phyloP scores from a whole-genome alignment of 2,797 vertebrate species.

The Peromyscus attwateri region DNA sequence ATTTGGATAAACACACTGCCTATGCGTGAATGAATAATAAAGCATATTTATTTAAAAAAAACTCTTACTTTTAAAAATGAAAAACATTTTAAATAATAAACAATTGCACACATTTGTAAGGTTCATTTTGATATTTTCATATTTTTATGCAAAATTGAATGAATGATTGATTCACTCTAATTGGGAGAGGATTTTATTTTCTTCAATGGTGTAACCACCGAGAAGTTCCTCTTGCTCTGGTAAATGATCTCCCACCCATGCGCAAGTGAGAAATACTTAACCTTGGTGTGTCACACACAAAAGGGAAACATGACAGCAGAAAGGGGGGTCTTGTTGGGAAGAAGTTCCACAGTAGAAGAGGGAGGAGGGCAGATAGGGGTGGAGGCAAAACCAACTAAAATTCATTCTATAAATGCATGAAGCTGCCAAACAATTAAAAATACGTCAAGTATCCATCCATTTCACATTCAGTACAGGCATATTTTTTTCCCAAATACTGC shows the following conservation, averaged over 20 bases:
- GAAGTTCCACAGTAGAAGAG: background rate
- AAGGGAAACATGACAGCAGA: background rate
- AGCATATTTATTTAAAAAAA: background rate
- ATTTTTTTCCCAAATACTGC: background rate
- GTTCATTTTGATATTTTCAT: background rate
- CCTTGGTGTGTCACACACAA: background rate
- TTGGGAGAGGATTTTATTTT: background rate
- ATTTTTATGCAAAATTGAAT: background rate
- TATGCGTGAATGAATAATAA: background rate
- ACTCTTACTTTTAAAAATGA: slow-evolving; percentile 42
- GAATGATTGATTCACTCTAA: background rate
- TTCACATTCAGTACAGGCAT: background rate
- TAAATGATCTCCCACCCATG: background rate
- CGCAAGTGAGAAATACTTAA: background rate
- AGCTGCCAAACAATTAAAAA: background rate
- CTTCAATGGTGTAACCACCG: background rate
- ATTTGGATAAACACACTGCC: background rate
- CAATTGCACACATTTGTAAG: background rate
- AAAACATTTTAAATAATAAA: background rate
- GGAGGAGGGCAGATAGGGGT: background rate
- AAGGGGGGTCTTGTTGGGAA: background rate
- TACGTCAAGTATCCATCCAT: too few species aligned
- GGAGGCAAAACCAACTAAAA: background rate
- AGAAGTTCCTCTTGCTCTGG: background rate
- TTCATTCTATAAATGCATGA: background rate